Evolutionary conservation across 1,140 invertebrate genomes (phyloP), one percentile per base, ranked within the genome.

Genomic region (Spodoptera frugiperda): DNA sequence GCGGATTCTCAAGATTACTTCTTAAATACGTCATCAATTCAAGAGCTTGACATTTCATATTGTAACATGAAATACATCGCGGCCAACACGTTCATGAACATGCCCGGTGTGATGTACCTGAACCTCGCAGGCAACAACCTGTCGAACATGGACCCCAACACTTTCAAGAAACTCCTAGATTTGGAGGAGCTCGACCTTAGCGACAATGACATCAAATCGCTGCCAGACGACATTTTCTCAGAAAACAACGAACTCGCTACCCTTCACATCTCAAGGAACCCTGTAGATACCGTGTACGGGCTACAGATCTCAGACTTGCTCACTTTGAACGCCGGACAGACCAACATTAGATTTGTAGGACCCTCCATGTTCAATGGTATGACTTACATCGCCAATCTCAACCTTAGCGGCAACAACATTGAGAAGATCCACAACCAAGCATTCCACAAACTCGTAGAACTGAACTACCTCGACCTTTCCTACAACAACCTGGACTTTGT

Each of bases 161-260:
- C 95, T 0, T 96, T 97, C 83, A 94, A 95, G 30, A 91, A 94
- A 2, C 86, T 96, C 3, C 84, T 95, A 4, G 94, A 94, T 17
- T 93, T 97, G 12, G 95, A 95, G 84, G 96, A 97, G 83, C 83
- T 97, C 19, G 96, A 97, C 80, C 86, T 97, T 1, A 96, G 96
- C 2, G 94, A 95, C 57, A 97, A 97, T 79, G 86, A 91, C 0
- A 90, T 97, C 1, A 94, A 89, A 59, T 94, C 94, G 1, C 87
- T 97, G 11, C 95, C 95, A 0, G 78, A 87, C 3, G 94, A 95
- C 14, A 92, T 96, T 19, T 96, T 97, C 80, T 88, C 94, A 14
- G 95, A 95, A 51, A 95, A 95, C 51, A 94, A 95, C 44, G 93
- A 95, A 12, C 84, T 97, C 15, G 95, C 95, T 53, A 96, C 95